Percentiles rank a stretch among this genome's conserved stretches.
Evolutionary conservation across 1,140 invertebrate species (phyloP).

Genomic region (Paraescarpia echinospica): DNA sequence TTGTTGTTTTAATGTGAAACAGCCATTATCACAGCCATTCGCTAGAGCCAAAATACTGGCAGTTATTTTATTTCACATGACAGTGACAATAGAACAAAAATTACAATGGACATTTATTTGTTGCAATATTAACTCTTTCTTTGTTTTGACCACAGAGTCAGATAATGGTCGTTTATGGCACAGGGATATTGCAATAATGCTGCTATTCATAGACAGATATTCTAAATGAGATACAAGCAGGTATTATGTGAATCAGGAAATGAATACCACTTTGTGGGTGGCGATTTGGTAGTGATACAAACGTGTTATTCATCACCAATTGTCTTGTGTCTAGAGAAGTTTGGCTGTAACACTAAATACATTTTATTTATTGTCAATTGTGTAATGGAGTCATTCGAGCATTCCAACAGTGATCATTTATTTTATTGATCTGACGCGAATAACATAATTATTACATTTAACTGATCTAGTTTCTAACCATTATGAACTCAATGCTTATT

Average conservation of each 20-base stretch:
- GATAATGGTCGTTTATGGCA: background rate
- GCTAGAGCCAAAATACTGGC: no score
- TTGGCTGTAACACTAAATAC: no score
- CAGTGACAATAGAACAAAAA: no score
- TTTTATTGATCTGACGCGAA: background rate
- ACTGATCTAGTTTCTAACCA: background rate
- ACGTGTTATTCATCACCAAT: background rate
- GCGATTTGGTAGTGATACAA: background rate
- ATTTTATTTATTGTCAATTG: background rate
- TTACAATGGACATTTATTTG: no score
- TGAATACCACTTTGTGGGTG: background rate
- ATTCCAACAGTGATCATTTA: background rate
- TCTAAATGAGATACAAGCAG: background rate
- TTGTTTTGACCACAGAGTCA: no score
- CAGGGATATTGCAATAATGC: background rate
- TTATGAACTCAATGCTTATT: background rate
- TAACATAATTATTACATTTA: no score
- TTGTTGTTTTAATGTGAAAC: no score
- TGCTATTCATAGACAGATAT: background rate
- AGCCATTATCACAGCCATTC: no score
- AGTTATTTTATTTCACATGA: no score
- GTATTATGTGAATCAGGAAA: background rate
- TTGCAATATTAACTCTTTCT: no score
- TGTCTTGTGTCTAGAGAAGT: background rate
- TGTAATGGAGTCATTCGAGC: background rate